Base-by-base conservation (phyloP, 2,797 vertebrate species). In the Myiothlypis coronata region DNA sequence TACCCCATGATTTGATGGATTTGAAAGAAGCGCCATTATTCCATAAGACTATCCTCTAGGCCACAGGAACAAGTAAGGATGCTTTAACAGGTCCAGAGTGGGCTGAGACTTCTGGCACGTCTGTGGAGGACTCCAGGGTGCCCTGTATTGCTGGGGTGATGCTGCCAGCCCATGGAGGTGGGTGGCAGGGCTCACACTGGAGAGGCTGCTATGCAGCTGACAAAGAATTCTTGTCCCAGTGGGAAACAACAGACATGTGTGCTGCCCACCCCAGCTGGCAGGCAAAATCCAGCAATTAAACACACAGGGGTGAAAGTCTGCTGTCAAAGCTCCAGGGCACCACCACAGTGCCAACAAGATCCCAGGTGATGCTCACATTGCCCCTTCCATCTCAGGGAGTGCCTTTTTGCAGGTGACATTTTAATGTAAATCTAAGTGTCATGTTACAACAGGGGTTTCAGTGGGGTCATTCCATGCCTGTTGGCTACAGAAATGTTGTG, bases 211-310 rank as follows among this genome's bases (percentile, higher is more conserved):
- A 32, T 20, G 37, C 35, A 57, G 71, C 76, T 75, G 63, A 78
- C 39, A 74, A 74, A 60, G 83, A 87, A 76, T 70, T 87, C 77
- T 71, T 2, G 2, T 64, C 24, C 21, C 1, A 1, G n/a, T 49
- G 94, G 89, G 76, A 92, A 94, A 71, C 64, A 3, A 2, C 23
- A 74, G 68, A 72, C 88, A 76, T 32, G 39, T 1, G 2, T 77
- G 64, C 53, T 94, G 85, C 53, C 89, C 82, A 78, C 68, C n/a
- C 26, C 3, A 1, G 71, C 60, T 70, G 61, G 39, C 43, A 92
- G 79, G 82, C 82, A 91, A 94, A 96, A 91, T 95, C 87, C 94
- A 71, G 64, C 71, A 81, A 77, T 80, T 83, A 88, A 75, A 68
- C 39, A 75, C 27, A 35, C 7, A 2, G 19, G 71, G 82, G 82